These are phyloP conservation scores for Orchesella flavescens DNA, from an alignment of 2,888 invertebrate genomes.

Conservation along the genomic window DNA sequence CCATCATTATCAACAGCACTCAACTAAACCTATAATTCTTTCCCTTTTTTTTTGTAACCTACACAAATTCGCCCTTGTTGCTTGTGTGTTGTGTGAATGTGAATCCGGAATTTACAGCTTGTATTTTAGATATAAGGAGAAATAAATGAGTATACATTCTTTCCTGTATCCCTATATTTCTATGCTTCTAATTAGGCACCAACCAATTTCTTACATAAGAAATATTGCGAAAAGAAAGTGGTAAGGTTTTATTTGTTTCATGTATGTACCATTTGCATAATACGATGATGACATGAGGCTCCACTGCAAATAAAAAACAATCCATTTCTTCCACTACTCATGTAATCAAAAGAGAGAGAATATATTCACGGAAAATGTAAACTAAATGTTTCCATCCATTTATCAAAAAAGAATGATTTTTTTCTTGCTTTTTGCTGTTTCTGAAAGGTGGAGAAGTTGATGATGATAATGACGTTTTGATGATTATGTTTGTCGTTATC, in stretches of 20 bases:
- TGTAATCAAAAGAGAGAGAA: neutral
- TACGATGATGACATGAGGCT: no score
- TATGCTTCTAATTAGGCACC: no score
- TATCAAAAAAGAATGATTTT: constrained; percentile 38
- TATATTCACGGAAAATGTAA: constrained; percentile 30
- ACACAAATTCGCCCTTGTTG: no score
- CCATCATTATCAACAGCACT: neutral
- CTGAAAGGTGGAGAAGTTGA: constrained; percentile 3
- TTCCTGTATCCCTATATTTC: no score
- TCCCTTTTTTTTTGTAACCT: neutral
- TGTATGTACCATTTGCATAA: no score
- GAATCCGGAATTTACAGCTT: no score
- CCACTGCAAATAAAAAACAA: neutral
- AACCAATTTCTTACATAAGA: no score
- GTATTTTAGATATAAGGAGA: no score
- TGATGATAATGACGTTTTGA: neutral
- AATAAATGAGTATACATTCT: no score
- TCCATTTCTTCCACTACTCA: neutral
- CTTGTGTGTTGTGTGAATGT: no score
- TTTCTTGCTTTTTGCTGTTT: neutral
- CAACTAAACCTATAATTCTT: neutral
- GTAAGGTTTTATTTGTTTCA: no score
- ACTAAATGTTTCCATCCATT: constrained; percentile 59
- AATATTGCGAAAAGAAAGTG: no score
- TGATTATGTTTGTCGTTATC: neutral